A percentile compares a stretch with the other conserved stretches of the same genome.
phyloP scores from a whole-genome alignment of 2,888 invertebrate genomes.

The Netelia melanura region DNA sequence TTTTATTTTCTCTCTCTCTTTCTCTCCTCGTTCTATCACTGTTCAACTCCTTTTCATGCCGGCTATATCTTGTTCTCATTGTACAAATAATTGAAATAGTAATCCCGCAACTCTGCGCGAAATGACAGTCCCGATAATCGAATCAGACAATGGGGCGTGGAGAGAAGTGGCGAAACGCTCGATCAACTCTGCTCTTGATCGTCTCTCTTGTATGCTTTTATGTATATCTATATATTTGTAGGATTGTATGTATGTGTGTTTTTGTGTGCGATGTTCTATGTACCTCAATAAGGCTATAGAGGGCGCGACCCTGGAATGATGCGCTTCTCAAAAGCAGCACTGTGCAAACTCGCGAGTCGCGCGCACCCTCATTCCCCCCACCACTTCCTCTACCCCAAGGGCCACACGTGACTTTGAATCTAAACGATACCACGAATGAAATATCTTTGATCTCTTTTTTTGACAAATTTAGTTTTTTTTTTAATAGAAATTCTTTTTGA shows the following conservation, averaged over 20 bases:
- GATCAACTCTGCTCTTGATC: slow-evolving; percentile 57
- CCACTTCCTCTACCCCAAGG: slow-evolving; percentile 72
- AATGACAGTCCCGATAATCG: slow-evolving; percentile 79
- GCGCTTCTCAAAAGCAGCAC: slow-evolving; percentile 66
- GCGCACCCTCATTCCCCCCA: slow-evolving; percentile 39
- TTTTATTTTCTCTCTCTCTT: not conserved
- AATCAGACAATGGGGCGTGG: slow-evolving; percentile 77
- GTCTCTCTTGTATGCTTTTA: slow-evolving; percentile 33
- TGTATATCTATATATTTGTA: not conserved
- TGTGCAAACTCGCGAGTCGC: slow-evolving; percentile 67
- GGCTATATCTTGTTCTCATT: slow-evolving; percentile 72
- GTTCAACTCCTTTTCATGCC: slow-evolving; percentile 56
- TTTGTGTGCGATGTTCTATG: slow-evolving; percentile 64
- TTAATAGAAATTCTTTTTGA: not conserved
- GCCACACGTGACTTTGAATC: slow-evolving; percentile 82
- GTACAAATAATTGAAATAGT: slow-evolving; percentile 84
- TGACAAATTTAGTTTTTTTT: not conserved
- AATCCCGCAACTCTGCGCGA: slow-evolving; percentile 78
- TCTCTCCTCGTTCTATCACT: not conserved
- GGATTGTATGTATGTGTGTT: not conserved
- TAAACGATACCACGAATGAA: slow-evolving; percentile 41
- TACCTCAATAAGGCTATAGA: slow-evolving; percentile 61
- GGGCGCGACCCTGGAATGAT: slow-evolving; percentile 80
- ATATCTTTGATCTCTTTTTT: slow-evolving; percentile 1
- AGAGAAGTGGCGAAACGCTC: slow-evolving; percentile 65